Base-by-base conservation (phyloP, 2,113 vertebrate species). In the Tetrao urogallus region DNA sequence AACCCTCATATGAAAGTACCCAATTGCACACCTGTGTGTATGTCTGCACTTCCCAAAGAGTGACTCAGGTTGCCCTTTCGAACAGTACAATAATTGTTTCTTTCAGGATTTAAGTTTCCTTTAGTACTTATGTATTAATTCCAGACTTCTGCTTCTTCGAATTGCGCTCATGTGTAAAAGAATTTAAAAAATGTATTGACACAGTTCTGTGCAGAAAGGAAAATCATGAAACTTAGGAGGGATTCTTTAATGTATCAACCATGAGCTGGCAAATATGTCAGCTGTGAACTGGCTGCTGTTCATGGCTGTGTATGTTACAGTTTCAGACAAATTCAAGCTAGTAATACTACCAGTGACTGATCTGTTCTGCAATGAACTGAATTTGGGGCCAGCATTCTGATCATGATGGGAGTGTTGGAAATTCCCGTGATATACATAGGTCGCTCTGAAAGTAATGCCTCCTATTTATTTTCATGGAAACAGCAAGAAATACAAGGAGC, bases 61-160 rank as follows among this genome's bases (percentile, higher is more conserved):
- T 57, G 58, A 89, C 27, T 88, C 30, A 36, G 36, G 11, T 32
- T 58, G 85, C 30, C 73, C 24, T 73, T 38, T 70, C 48, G 79
- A 72, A 79, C 27, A 56, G n/a, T 57, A 43, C 47, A 47, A 48
- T 60, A 40, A 36, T 36, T 45, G 20, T 73, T 82, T 86, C 28
- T 92, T 88, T 79, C 69, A 79, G 40, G 20, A 86, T 82, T 57
- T 65, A 63, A 28, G 13, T 90, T 94, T 92, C 36, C 57, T 92
- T 45, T 88, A 58, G 4, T 81, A 21, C 84, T 86, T 75, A 42
- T 14, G 40, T 22, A 42, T 15, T 65, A 79, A 42, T 84, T 84
- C 45, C 30, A 94, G 43, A 75, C 45, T 18, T 89, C 36, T 60
- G 34, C 22, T 82, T 47, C 40, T 92, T 90, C 43, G 58, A 43